These are phyloP conservation scores for Aldrovandia affinis DNA, from an alignment of 2,797 vertebrate genomes.

Conservation along the genomic window DNA sequence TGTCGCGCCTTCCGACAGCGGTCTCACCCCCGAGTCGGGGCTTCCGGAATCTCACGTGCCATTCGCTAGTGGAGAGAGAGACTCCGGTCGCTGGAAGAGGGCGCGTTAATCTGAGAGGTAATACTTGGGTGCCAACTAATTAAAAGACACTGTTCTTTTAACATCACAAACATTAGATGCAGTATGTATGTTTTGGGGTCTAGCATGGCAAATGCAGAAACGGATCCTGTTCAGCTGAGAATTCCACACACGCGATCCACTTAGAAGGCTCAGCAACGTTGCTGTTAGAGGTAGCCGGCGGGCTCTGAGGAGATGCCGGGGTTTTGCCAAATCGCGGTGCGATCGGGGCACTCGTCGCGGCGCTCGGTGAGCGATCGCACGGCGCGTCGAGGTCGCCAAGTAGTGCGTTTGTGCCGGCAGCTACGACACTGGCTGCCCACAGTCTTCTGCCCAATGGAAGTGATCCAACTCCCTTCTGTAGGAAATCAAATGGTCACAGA, in stretches of 20 bases:
- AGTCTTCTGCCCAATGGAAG: neutral
- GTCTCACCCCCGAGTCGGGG: neutral
- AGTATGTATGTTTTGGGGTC: conserved; percentile 8
- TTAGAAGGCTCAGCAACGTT: neutral
- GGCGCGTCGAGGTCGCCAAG: neutral
- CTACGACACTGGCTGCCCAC: neutral
- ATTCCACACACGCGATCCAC: neutral
- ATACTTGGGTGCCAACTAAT: conserved; percentile 27
- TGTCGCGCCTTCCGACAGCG: neutral
- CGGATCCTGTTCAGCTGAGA: neutral
- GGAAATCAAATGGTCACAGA: conserved; percentile 31
- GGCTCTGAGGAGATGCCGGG: neutral
- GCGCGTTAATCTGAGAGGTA: neutral
- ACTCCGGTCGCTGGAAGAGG: neutral
- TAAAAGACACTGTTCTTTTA: neutral
- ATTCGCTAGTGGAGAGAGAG: neutral
- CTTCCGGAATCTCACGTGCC: neutral
- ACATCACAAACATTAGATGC: neutral
- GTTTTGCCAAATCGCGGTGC: conserved; percentile 12
- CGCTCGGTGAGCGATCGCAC: neutral
- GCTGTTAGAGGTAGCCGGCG: neutral
- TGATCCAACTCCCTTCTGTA: conserved; percentile 40
- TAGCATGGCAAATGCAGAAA: neutral
- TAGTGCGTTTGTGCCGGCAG: neutral
- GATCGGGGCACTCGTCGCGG: neutral